phyloP scores from a whole-genome alignment of 2,113 vertebrate genomes.

The Anarrhichthys ocellatus region DNA sequence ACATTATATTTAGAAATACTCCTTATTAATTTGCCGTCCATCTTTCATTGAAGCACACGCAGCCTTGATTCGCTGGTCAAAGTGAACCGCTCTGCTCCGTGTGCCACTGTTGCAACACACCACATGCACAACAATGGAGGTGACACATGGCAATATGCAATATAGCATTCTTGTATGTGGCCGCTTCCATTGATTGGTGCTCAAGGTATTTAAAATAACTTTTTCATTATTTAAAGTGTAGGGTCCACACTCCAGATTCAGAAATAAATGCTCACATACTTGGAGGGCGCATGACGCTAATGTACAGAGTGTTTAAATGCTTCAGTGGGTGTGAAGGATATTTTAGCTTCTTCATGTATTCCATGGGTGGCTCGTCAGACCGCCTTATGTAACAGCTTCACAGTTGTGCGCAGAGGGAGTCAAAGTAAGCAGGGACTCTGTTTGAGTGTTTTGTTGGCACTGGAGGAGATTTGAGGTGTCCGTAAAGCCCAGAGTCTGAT shows the following conservation, averaged over 20 bases:
- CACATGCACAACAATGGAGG: background rate
- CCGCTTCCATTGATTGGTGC: background rate
- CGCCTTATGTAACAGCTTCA: slow-evolving; percentile 28
- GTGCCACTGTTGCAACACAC: background rate
- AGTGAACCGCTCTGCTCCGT: background rate
- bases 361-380: background rate
- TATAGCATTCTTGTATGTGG: background rate
- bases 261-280: background rate
- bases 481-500: slow-evolving; percentile 19
- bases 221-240: background rate
- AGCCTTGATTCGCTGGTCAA: background rate
- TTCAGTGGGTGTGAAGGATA: background rate
- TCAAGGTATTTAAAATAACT: background rate
- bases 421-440: slow-evolving; percentile 16
- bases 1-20: background rate
- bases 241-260: background rate
- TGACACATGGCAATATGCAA: background rate
- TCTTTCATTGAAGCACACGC: background rate
- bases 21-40: background rate
- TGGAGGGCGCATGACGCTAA: background rate
- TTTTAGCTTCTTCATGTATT: background rate
- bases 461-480: slow-evolving; percentile 56
- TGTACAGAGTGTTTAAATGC: background rate
- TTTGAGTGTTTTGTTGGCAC: slow-evolving; percentile 6
- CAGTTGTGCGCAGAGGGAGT: slow-evolving; percentile 17